Conservation (phyloP, 2,113 vertebrate genomes). For the Pyxicephalus adspersus region DNA sequence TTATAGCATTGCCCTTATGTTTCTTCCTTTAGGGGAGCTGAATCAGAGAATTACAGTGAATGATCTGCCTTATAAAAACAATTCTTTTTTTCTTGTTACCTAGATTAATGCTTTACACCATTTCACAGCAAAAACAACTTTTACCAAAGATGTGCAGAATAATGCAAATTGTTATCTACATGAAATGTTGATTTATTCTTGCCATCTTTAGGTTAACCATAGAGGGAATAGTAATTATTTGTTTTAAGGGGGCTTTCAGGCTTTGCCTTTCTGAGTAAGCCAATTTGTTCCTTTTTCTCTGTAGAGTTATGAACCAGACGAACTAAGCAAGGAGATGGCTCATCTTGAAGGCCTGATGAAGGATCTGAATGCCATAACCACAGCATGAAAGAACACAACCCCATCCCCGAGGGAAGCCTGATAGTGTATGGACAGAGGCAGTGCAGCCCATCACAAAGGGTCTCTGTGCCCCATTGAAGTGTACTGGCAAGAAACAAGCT, state of each 20-base stretch:
- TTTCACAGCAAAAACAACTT: too few relatives aligned
- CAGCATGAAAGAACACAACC: slow-evolving; percentile 71
- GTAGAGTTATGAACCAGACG: slow-evolving; percentile 94
- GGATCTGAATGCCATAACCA: slow-evolving; percentile 98
- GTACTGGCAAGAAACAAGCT: slow-evolving; percentile 49
- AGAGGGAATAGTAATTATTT: not conserved
- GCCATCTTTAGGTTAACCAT: too few relatives aligned
- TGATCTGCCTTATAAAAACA: too few relatives aligned
- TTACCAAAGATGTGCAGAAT: too few relatives aligned
- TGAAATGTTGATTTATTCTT: too few relatives aligned
- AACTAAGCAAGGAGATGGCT: slow-evolving; percentile 99
- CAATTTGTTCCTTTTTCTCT: slow-evolving; percentile 62
- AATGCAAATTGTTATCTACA: too few relatives aligned
- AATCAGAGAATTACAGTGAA: too few relatives aligned
- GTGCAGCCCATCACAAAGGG: slow-evolving; percentile 2
- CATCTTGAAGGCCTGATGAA: slow-evolving; percentile 99
- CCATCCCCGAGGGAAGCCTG: slow-evolving; percentile 60
- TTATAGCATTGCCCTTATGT: too few relatives aligned
- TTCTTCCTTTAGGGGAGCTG: too few relatives aligned
- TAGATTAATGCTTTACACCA: too few relatives aligned
- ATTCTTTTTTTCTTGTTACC: too few relatives aligned
- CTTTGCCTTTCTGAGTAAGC: not conserved
- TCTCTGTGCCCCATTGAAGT: slow-evolving; percentile 26
- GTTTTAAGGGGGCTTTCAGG: not conserved
- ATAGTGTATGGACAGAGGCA: slow-evolving; percentile 40